Percentiles rank a stretch among this genome's conserved stretches.
phyloP scores from a whole-genome alignment of 2,888 invertebrate genomes.

The Chrysotoxum bicinctum region DNA sequence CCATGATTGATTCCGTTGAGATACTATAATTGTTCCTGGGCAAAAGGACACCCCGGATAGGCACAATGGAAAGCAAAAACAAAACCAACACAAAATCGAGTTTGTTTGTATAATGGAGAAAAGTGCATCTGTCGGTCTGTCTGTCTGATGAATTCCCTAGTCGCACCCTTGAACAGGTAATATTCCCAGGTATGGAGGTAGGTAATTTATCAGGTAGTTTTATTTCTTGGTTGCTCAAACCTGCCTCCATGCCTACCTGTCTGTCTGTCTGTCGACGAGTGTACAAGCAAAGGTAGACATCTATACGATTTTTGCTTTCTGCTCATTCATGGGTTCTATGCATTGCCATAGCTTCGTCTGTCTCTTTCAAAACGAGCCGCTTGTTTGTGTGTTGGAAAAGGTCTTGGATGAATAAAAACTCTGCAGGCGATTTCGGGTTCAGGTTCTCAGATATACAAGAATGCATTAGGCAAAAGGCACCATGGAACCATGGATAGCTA shows the following conservation, averaged over 20 bases:
- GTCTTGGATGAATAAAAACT: slow-evolving; percentile 45
- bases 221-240: slow-evolving; percentile 28
- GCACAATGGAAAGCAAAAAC: slow-evolving; percentile 22
- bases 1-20: slow-evolving; percentile 52
- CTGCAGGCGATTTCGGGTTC: slow-evolving; percentile 56
- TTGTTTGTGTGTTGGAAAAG: not conserved
- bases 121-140: slow-evolving; percentile 68
- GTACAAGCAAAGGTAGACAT: not conserved
- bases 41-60: slow-evolving; percentile 57
- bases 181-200: slow-evolving; percentile 60
- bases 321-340: slow-evolving; percentile 62
- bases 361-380: not conserved
- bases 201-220: slow-evolving; percentile 56
- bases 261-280: slow-evolving; percentile 3
- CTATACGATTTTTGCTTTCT: slow-evolving; percentile 1
- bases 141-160: slow-evolving; percentile 51
- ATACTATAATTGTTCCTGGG: slow-evolving; percentile 19
- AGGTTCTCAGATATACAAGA: slow-evolving; percentile 41
- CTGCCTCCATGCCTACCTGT: slow-evolving; percentile 51
- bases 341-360: slow-evolving; percentile 11
- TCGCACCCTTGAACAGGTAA: slow-evolving; percentile 71
- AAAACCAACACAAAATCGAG: slow-evolving; percentile 21
- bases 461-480: slow-evolving; percentile 24
- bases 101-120: slow-evolving; percentile 31
- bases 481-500: not conserved